phyloP scores from a whole-genome alignment of 2,888 invertebrate genomes.

The Anodontia alba region DNA sequence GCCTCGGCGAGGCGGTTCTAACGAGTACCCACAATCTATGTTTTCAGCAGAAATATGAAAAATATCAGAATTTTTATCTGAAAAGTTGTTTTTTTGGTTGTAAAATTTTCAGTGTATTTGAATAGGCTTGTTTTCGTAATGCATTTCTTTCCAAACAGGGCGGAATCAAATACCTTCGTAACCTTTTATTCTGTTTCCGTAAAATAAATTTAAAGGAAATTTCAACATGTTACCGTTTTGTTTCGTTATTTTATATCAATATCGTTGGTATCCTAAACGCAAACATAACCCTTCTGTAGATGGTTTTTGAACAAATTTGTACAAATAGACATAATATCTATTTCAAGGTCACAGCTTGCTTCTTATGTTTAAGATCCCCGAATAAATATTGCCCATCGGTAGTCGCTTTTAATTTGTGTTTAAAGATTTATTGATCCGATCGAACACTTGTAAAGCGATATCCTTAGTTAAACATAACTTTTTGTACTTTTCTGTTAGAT shows the following conservation, averaged over 20 bases:
- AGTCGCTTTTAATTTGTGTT: slow-evolving; percentile 9
- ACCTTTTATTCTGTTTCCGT: not conserved
- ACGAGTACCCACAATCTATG: too few relatives aligned
- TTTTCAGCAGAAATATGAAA: too few relatives aligned
- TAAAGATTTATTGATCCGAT: not conserved
- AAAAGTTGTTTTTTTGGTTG: too few relatives aligned
- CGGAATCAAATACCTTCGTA: too few relatives aligned
- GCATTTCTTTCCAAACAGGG: too few relatives aligned
- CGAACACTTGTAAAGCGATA: slow-evolving; percentile 14
- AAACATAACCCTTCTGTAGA: not conserved
- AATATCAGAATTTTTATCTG: too few relatives aligned
- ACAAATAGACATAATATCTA: slow-evolving; percentile 7
- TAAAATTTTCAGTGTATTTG: too few relatives aligned
- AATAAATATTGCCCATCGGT: not conserved
- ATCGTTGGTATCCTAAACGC: not conserved
- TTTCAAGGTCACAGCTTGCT: slow-evolving; percentile 17
- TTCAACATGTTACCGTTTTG: not conserved
- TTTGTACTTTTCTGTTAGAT: not conserved
- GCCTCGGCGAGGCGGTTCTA: too few relatives aligned
- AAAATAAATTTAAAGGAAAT: not conserved
- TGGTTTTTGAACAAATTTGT: slow-evolving; percentile 3
- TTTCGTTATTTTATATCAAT: slow-evolving; percentile 15
- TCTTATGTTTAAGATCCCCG: not conserved
- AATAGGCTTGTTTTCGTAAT: too few relatives aligned
- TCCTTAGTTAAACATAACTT: slow-evolving; percentile 2